Percentiles rank a stretch among this genome's conserved stretches.
Conservation (phyloP, 2,113 vertebrate genomes). For the Anser cygnoides region DNA sequence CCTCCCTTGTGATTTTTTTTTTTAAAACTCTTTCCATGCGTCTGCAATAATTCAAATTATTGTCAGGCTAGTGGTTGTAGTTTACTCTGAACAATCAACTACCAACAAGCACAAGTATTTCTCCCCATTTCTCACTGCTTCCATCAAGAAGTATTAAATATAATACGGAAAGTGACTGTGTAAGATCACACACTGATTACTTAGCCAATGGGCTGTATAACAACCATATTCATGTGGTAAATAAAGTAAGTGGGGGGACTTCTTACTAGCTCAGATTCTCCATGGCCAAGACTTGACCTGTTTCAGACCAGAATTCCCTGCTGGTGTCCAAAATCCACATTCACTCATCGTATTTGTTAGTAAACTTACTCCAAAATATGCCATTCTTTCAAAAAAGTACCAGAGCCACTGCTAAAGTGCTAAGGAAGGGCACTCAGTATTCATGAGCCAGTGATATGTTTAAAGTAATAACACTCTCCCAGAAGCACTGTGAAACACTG, state of each 20-base stretch:
- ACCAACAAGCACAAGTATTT: conserved; percentile 16
- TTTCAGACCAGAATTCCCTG: not conserved
- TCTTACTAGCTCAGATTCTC: not conserved
- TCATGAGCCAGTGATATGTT: not conserved
- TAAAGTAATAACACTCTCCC: conserved; percentile 8
- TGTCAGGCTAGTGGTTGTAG: not conserved
- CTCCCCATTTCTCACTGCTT: not conserved
- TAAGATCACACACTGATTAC: not conserved
- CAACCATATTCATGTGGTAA: not conserved
- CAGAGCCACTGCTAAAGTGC: not conserved
- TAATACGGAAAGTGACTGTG: not conserved
- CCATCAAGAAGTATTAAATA: not conserved
- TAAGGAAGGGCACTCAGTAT: not conserved
- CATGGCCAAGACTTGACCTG: not conserved
- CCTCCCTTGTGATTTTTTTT: conserved; percentile 37
- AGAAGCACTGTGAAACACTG: not conserved
- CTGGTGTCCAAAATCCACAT: not conserved
- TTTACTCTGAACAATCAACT: conserved; percentile 24
- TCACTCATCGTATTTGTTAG: not conserved
- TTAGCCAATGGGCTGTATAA: not conserved
- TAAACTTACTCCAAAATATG: not conserved
- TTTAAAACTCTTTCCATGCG: not conserved
- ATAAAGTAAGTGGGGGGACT: not conserved
- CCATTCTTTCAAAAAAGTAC: not conserved
- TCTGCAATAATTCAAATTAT: conserved; percentile 38